Percentiles rank a stretch among this genome's conserved stretches.
These are phyloP conservation scores for Stylophora pistillata DNA, from an alignment of 64 coral and sea anemone species.

Conservation along the genomic window DNA sequence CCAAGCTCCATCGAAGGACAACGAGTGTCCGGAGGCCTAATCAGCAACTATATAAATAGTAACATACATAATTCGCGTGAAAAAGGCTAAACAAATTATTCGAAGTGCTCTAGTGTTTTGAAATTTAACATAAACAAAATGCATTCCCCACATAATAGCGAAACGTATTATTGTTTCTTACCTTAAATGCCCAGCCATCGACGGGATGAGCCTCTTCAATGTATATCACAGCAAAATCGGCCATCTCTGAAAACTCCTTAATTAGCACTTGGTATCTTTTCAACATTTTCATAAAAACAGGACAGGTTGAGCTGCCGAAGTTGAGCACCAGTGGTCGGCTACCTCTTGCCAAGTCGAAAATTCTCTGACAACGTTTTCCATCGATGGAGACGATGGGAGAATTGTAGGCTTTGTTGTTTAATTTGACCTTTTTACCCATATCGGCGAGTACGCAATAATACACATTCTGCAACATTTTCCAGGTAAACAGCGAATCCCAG, in stretches of 20 bases:
- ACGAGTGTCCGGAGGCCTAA: too few species aligned
- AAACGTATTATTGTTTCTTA: background rate
- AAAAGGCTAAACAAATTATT: background rate
- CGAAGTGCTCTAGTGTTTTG: background rate
- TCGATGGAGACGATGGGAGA: constrained; percentile 73
- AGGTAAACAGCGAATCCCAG: constrained; percentile 84
- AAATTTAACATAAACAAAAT: background rate
- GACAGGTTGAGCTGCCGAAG: constrained; percentile 86
- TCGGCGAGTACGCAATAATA: constrained; percentile 65
- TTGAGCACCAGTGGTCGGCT: constrained; percentile 76
- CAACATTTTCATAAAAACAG: constrained; percentile 76
- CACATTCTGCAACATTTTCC: constrained; percentile 75
- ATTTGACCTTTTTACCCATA: constrained; percentile 69
- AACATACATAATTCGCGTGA: background rate
- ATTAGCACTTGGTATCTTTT: constrained; percentile 43
- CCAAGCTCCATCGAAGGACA: background rate
- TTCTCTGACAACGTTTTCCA: constrained; percentile 59
- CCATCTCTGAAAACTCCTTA: constrained; percentile 49
- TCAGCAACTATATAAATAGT: background rate
- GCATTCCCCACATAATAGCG: background rate
- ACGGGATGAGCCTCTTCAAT: constrained; percentile 85
- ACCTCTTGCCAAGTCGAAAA: constrained; percentile 61
- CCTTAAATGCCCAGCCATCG: constrained; percentile 90
- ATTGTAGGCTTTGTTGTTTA: constrained; percentile 65
- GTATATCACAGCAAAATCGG: constrained; percentile 85